Base-by-base conservation (phyloP, 2,797 vertebrate genomes). In the Falco concolor region DNA sequence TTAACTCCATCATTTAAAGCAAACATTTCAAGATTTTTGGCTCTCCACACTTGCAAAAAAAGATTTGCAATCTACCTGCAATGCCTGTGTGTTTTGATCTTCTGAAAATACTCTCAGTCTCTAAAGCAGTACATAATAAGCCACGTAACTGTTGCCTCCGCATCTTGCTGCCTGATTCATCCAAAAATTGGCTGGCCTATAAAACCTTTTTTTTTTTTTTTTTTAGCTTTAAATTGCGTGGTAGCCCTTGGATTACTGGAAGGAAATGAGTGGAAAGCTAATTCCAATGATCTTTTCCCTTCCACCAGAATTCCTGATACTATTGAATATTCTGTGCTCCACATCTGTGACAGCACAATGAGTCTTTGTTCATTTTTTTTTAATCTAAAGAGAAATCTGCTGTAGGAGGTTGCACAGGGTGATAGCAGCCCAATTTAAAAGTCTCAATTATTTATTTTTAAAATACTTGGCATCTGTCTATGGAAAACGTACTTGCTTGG, bases 371-470 rank as follows among this genome's bases (percentile, higher is more conserved):
- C 94, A 73, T 89, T 87, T 90, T 90, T 38, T 38, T 91, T 95
- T 97, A 93, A 95, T 92, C 93, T 95, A 50, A 91, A 86, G 91
- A 94, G 77, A 79, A 96, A 92, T 95, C 80, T 95, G 42, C 88
- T 93, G 78, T 84, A 78, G 78, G 84, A 95, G 87, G 93, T 97
- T 97, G 90, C 65, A 85, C 86, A 89, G 96, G 90, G 94, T 95
- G 94, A 94, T 95, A 93, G 90, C 93, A 95, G 87, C 82, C 84
- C 92, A 94, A 92, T 96, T 97, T 96, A 94, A 96, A 93, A 95
- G 93, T 95, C 96, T 97, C 86, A 94, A 94, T 96, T 96, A 96
- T 95, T 97, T 96, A 94, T 96, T 96, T 96, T 96, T 89, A 89
- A 95, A 93, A 93, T 93, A 90, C 81, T 95, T 97, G 95, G 96